Percentiles rank a stretch among this genome's conserved stretches.
phyloP scores from a whole-genome alignment of 30 jellyfish, hydroid and myxozoan species.

The Cassiopea andromeda region DNA sequence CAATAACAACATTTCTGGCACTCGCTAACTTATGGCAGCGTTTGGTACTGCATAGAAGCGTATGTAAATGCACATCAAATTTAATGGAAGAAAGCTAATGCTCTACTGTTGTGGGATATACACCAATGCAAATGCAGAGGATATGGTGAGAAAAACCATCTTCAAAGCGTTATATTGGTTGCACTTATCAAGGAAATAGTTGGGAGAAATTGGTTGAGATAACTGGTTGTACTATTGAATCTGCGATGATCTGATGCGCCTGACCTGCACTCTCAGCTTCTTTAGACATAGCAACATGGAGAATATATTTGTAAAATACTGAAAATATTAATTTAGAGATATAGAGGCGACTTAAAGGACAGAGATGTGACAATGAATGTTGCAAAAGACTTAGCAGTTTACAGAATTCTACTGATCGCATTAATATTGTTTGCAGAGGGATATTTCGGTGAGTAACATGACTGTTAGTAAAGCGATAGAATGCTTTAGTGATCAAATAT shows the following conservation, averaged over 20 bases:
- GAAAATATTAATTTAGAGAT: not conserved
- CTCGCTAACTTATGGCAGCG: too few species aligned
- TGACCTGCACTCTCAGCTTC: constrained; percentile 32
- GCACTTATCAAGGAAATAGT: not conserved
- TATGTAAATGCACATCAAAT: too few species aligned
- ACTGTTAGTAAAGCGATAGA: not conserved
- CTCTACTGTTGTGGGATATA: too few species aligned
- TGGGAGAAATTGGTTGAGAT: constrained; percentile 5
- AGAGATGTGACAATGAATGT: constrained; percentile 65
- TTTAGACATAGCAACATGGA: constrained; percentile 11
- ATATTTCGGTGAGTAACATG: constrained; percentile 16
- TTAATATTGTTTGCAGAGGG: not conserved
- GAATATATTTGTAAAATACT: not conserved
- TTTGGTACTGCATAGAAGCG: too few species aligned
- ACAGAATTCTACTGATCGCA: not conserved
- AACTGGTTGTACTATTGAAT: constrained; percentile 69
- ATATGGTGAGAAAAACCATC: not conserved
- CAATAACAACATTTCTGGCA: too few species aligned
- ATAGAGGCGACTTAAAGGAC: not conserved
- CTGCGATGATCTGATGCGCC: constrained; percentile 64
- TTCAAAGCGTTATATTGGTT: not conserved
- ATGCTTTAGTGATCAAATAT: not conserved
- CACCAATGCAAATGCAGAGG: not conserved
- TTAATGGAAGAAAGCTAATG: too few species aligned
- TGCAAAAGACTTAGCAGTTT: constrained; percentile 11